Evolutionary conservation across 1,140 invertebrate species (phyloP).

Genomic region (Drosophila lacteicornis): DNA sequence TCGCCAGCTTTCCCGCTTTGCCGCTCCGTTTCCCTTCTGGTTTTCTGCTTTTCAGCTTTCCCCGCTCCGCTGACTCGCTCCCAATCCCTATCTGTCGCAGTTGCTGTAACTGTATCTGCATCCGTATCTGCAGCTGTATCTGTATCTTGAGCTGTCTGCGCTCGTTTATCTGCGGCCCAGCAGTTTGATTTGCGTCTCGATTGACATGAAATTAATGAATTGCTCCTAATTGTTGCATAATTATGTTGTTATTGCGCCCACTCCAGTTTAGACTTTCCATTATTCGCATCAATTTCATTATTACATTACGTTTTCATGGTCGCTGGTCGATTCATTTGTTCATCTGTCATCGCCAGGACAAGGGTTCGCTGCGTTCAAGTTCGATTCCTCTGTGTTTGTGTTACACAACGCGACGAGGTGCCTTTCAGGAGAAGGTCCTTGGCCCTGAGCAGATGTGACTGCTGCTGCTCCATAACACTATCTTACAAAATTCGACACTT

Average conservation of each 20-base stretch:
- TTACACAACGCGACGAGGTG: conserved; percentile 4
- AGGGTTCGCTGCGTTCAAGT: not conserved
- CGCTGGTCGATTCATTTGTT: conserved; percentile 1
- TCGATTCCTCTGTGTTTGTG: not conserved
- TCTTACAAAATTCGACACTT: not conserved
- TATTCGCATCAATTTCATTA: conserved; percentile 11
- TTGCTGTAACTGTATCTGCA: conserved; percentile 16
- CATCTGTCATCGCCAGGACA: conserved; percentile 14
- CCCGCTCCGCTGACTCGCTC: not conserved
- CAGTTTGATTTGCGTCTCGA: conserved; percentile 42
- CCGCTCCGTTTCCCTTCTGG: conserved; percentile 3
- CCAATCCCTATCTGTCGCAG: not conserved
- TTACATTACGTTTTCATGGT: conserved; percentile 20
- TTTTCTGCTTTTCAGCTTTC: conserved; percentile 4
- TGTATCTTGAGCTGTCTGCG: not conserved
- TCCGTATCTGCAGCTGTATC: not conserved
- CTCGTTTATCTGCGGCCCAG: conserved; percentile 18
- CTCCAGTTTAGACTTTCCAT: not conserved
- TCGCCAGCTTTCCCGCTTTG: conserved; percentile 8
- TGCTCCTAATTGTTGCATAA: conserved; percentile 47
- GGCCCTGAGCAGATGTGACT: conserved; percentile 11
- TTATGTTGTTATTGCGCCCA: conserved; percentile 35
- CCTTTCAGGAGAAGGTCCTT: conserved; percentile 1
- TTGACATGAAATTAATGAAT: conserved; percentile 49
- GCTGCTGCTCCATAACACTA: not conserved